phyloP scores from a whole-genome alignment of 2,797 vertebrate species.

The Avahi laniger region DNA sequence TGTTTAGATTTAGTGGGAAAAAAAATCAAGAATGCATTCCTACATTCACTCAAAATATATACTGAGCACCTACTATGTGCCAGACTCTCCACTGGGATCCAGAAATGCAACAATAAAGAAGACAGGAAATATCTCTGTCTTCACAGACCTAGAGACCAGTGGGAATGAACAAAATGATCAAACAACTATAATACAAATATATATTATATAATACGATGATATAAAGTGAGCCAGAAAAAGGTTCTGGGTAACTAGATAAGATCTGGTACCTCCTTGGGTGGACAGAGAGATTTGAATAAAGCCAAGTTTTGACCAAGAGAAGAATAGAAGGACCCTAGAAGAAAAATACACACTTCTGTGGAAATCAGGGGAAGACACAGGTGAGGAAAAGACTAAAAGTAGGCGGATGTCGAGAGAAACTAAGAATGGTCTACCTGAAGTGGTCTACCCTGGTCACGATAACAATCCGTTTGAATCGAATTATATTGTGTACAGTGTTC shows the following conservation, averaged over 20 bases:
- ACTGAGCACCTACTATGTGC: neutral
- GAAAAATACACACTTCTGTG: neutral
- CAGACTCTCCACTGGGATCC: neutral
- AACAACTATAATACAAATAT: neutral
- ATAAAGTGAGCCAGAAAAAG: neutral
- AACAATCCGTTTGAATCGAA: neutral
- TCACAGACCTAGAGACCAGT: neutral
- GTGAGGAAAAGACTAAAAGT: neutral
- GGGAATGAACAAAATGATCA: neutral
- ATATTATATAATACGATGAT: neutral
- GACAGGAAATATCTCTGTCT: neutral
- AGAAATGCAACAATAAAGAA: neutral
- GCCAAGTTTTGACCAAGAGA: neutral
- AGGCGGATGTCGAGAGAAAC: neutral
- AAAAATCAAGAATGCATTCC: neutral
- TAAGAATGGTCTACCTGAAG: neutral
- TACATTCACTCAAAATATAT: neutral
- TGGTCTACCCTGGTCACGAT: neutral
- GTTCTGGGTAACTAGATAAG: neutral
- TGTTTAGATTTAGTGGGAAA: neutral
- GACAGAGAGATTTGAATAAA: neutral
- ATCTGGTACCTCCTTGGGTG: neutral
- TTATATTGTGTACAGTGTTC: neutral
- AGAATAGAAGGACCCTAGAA: neutral
- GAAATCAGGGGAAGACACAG: neutral